phyloP scores from a whole-genome alignment of 2,888 invertebrate species.

The Eretmocerus hayati region DNA sequence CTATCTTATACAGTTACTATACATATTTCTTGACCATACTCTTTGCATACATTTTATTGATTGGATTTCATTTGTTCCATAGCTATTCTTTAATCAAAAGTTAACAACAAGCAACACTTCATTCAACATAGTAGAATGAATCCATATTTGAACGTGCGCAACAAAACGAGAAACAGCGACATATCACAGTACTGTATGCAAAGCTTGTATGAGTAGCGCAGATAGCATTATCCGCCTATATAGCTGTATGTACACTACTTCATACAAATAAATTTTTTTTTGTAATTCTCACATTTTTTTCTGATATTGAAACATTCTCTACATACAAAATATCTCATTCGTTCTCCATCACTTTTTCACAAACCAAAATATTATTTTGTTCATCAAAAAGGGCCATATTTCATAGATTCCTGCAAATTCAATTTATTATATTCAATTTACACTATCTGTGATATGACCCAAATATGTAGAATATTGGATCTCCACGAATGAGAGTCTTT shows the following conservation, averaged over 20 bases:
- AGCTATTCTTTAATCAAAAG: slow-evolving; percentile 17
- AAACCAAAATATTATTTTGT: too few species aligned
- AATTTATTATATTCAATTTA: too few species aligned
- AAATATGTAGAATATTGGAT: too few species aligned
- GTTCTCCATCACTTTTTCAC: too few species aligned
- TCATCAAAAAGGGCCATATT: too few species aligned
- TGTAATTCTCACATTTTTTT: too few species aligned
- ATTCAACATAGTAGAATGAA: slow-evolving; percentile 29
- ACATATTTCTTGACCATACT: slow-evolving; percentile 6
- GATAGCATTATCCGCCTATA: slow-evolving; percentile 41
- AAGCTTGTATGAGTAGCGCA: slow-evolving; percentile 42
- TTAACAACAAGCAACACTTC: slow-evolving; percentile 26
- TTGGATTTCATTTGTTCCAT: slow-evolving; percentile 6
- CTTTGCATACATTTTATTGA: background rate
- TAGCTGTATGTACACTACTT: slow-evolving; percentile 37
- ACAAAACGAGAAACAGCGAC: slow-evolving; percentile 38
- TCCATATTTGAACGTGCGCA: slow-evolving; percentile 31
- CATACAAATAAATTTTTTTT: slow-evolving; percentile 19
- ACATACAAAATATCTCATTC: too few species aligned
- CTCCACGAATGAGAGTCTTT: too few species aligned
- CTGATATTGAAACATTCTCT: too few species aligned
- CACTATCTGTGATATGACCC: too few species aligned
- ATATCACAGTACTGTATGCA: slow-evolving; percentile 43
- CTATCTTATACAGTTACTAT: too few species aligned
- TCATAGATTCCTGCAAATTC: too few species aligned